Conservation (phyloP, 1,140 invertebrate genomes). For the Brachionus asplanchnoidis region DNA sequence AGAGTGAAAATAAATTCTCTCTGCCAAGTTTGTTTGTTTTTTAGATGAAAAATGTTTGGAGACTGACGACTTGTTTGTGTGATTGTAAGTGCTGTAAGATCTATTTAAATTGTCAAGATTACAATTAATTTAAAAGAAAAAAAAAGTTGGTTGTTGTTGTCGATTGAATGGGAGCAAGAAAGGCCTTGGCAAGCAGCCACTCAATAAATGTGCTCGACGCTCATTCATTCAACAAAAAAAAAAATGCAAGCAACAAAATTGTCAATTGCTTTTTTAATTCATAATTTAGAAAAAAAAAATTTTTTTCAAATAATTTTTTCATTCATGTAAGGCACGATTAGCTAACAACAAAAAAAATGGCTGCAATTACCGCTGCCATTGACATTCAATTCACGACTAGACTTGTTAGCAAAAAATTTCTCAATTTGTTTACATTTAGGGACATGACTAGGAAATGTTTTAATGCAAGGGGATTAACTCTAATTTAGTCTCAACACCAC, state of each 20-base stretch:
- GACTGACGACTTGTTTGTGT: background rate
- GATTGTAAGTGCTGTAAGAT: background rate
- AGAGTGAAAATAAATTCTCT: background rate
- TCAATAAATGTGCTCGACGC: background rate
- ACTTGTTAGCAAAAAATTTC: background rate
- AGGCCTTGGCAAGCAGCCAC: background rate
- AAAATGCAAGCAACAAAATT: background rate
- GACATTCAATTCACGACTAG: background rate
- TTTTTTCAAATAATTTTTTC: too few relatives aligned
- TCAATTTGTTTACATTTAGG: background rate
- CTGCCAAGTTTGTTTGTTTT: background rate
- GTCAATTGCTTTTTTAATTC: background rate
- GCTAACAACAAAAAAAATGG: background rate
- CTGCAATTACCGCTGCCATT: background rate
- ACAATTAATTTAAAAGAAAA: background rate
- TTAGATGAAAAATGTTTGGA: background rate
- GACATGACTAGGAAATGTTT: conserved; percentile 10
- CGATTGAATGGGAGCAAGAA: background rate
- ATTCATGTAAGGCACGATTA: background rate
- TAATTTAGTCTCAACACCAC: background rate
- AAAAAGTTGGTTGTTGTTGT: background rate
- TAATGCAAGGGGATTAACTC: background rate
- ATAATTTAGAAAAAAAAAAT: background rate
- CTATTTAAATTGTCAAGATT: background rate
- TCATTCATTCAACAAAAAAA: background rate